These are phyloP conservation scores for Hycleus cichorii DNA, from an alignment of 1,140 invertebrate genomes.

Conservation along the genomic window DNA sequence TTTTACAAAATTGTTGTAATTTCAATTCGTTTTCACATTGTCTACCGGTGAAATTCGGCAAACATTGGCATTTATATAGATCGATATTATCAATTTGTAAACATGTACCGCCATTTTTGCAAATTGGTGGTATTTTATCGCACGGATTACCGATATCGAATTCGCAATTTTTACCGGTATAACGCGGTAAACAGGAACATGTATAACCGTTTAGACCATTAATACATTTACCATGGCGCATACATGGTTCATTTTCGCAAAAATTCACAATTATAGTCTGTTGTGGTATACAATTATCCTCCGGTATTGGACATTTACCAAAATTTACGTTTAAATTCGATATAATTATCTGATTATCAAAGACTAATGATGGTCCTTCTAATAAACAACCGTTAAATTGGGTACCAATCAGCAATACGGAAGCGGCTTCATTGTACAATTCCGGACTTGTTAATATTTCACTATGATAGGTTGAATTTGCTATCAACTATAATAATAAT, in stretches of 20 bases:
- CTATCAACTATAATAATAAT: conserved; percentile 51
- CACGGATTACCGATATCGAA: conserved; percentile 69
- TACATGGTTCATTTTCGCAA: conserved; percentile 72
- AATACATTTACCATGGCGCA: conserved; percentile 70
- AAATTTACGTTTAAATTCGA: conserved; percentile 59
- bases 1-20: conserved; percentile 27
- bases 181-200: conserved; percentile 70
- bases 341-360: conserved; percentile 55
- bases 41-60: conserved; percentile 56
- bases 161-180: conserved; percentile 78
- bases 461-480: conserved; percentile 71
- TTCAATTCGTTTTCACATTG: no score
- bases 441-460: conserved; percentile 62
- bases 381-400: conserved; percentile 75
- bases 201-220: conserved; percentile 65
- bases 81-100: conserved; percentile 64
- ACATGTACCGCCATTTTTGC: conserved; percentile 69
- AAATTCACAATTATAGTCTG: conserved; percentile 50
- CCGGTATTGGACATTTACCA: conserved; percentile 63
- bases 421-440: conserved; percentile 47
- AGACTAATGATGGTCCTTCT: conserved; percentile 73
- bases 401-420: conserved; percentile 66
- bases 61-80: conserved; percentile 62
- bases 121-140: conserved; percentile 41
- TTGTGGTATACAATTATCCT: conserved; percentile 52